Base-by-base conservation (phyloP, 2,888 invertebrate species). In the Pollenia labialis region DNA sequence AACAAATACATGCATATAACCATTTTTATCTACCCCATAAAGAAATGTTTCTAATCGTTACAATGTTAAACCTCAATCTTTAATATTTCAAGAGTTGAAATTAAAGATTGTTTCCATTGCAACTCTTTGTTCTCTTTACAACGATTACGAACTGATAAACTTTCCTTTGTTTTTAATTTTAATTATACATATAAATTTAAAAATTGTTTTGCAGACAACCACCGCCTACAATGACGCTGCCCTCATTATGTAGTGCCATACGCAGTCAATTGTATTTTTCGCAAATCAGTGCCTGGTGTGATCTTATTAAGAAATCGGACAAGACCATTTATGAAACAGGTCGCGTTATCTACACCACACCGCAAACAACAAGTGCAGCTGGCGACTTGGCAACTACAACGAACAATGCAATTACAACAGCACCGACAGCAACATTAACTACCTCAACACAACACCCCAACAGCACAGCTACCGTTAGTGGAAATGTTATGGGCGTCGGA, bases 251-350 rank as follows among this genome's bases (percentile, higher is more conserved):
- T 91, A 98, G 97, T 94, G 99, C 99, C 71, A 96, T 99, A 68
- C 95, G 98, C 88, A 99, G 99, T 8, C 98, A 98, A 93, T 95
- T 99, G 85, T 98, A 98, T 94, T 99, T 99, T 94, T 99, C 99
- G 7, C 99, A 99, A 94, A 96, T 99, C 89, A 97, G 98, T 72
- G 98, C 99, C 79, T 99, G 99, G 99, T 95, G 93, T 86, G 93
- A 93, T 91, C 90, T 93, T 46, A 89, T 93, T 71, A 92, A 92
- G 60, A 93, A 93, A 81, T 91, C 91, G 62, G 93, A 93, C 90
- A 89, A 91, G 80, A 91, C 93, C 42, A 91, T 93, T 64, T 91
- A 91, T 81, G 92, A 91, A 92, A 94, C 91, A 92, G 95, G 88
- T 92, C 92, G 93, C 18, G 90, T 93, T 8, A 92, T 92, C 84